Evolutionary conservation across 2,888 invertebrate species (phyloP), one percentile per base, ranked within the genome.

Genomic region (Sipha maydis): DNA sequence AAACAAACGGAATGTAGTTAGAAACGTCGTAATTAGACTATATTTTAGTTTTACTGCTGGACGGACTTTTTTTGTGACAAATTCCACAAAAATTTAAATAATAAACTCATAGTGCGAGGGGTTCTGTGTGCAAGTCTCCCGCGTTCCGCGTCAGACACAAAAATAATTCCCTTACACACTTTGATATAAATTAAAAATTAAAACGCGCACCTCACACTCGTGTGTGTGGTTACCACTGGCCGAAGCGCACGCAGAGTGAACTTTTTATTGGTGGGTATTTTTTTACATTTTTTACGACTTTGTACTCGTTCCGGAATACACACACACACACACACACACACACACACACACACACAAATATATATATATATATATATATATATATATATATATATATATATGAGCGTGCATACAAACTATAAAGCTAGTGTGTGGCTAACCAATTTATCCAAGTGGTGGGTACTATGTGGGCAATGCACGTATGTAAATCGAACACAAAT

Each of bases 1-100:
- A 67, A 84, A 84, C 61, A 76, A 67, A 84, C 76, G 67, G 8
- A 76, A 31, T 4, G 28, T 28, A 80, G 80, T 67, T 38, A 75
- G 76, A 61, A 76, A 85, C 41, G 67, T 77, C 76, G 48, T 61
- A 85, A 67, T 85, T 85, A 77, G 41, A 76, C 76, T 76, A 31
- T 67, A 84, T 41, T 77, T 85, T 77, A 14, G 28, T 85, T 67
- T 67, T 85, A 84, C 61, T 76, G 48, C 17, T 67, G 48, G 67
- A 31, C 41, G 41, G 34, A 21, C 41, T 76, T 56, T 75, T 83
- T 56, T 38, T 28, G 38, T 56, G 21, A 25, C 19, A 28, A 61
- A 61, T 61, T 76, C 41, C 31, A 67, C 41, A 67, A 67, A 76
- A 85, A 85, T 85, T 76, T 85, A 67, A 85, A 85, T 76, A 85